A percentile compares a stretch with the other conserved stretches of the same genome.
Conservation (phyloP, 1,140 invertebrate genomes). For the Calosoma granatense region DNA sequence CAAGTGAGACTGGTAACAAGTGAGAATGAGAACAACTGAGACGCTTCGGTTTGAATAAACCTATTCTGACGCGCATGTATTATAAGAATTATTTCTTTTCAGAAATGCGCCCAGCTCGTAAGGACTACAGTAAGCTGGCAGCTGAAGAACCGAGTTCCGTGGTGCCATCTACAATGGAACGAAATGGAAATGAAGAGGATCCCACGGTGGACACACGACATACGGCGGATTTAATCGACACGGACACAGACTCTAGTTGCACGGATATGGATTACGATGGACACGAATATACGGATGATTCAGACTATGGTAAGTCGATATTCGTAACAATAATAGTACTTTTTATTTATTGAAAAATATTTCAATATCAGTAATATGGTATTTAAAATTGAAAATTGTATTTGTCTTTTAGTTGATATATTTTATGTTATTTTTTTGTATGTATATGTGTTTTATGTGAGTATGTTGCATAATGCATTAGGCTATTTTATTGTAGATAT, state of each 20-base stretch:
- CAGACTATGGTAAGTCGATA: conserved; percentile 9
- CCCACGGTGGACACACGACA: background rate
- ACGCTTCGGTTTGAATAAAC: background rate
- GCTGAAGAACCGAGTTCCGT: background rate
- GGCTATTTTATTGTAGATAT: too few species aligned
- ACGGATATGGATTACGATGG: conserved; percentile 5
- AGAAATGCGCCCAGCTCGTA: conserved; percentile 10
- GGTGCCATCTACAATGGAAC: background rate
- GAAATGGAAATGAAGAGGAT: background rate
- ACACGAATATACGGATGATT: conserved; percentile 8
- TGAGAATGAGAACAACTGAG: background rate
- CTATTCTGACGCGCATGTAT: background rate
- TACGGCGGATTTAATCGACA: background rate
- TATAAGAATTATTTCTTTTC: conserved; percentile 1
- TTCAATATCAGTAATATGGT: too few species aligned
- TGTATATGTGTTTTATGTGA: too few species aligned
- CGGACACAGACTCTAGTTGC: conserved; percentile 10
- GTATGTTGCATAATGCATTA: too few species aligned
- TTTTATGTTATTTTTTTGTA: too few species aligned
- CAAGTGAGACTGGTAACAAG: too few species aligned
- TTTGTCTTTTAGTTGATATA: too few species aligned
- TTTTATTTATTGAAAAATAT: too few species aligned
- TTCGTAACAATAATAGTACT: too few species aligned
- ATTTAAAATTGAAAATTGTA: too few species aligned
- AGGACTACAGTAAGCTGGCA: conserved; percentile 2